Percentiles rank a stretch among this genome's conserved stretches.
These are phyloP conservation scores for Scaptomyza tumidula DNA, from an alignment of 2,888 invertebrate genomes.

Conservation along the genomic window DNA sequence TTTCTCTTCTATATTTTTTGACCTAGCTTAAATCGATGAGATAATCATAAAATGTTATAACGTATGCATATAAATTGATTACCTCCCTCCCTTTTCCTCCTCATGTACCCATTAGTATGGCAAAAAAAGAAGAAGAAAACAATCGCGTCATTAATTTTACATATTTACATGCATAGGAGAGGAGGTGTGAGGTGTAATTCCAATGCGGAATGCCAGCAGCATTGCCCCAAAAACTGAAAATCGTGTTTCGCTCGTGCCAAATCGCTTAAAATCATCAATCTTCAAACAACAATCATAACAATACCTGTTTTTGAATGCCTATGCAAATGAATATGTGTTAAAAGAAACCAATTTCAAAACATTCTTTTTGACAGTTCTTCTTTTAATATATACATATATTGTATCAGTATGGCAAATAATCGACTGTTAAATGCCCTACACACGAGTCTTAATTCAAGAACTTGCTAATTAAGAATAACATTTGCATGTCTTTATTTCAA, in stretches of 20 bases:
- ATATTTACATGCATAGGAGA: background rate
- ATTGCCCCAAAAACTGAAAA: slow-evolving; percentile 2
- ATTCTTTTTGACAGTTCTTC: slow-evolving; percentile 41
- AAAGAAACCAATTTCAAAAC: background rate
- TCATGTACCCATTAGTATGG: slow-evolving; percentile 27
- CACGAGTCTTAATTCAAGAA: no score
- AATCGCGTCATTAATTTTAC: slow-evolving; percentile 15
- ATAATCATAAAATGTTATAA: slow-evolving; percentile 40
- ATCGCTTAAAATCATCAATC: slow-evolving; percentile 57
- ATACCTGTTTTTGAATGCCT: slow-evolving; percentile 29
- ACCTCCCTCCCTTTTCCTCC: background rate
- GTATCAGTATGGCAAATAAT: no score
- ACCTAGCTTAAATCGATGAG: slow-evolving; percentile 30
- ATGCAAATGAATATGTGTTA: slow-evolving; percentile 51
- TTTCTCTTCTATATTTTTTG: background rate
- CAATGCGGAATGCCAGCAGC: slow-evolving; percentile 21
- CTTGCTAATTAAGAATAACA: no score
- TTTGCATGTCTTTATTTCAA: no score
- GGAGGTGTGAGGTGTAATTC: background rate
- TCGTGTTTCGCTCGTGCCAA: slow-evolving; percentile 61
- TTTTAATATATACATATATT: no score
- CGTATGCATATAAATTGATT: background rate
- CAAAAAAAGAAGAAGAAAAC: slow-evolving; percentile 10
- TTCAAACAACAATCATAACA: slow-evolving; percentile 25
- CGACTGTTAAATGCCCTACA: no score